phyloP scores from a whole-genome alignment of 2,888 invertebrate genomes.

The Noctuana brunneofusca region DNA sequence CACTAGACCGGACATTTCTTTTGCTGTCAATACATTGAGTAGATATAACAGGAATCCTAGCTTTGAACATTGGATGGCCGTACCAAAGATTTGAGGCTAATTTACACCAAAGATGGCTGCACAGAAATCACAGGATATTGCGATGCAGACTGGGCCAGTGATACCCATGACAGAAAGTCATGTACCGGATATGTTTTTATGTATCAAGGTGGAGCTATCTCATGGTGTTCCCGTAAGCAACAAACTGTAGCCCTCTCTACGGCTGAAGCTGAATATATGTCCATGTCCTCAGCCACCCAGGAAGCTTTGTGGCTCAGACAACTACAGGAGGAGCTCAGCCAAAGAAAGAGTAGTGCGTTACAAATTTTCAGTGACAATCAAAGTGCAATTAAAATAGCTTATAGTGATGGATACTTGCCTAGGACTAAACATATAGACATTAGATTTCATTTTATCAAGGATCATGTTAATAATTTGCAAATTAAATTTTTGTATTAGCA shows the following conservation, averaged over 20 bases:
- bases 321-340: slow-evolving; percentile 38
- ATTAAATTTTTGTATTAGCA: not conserved
- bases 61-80: slow-evolving; percentile 11
- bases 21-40: not conserved
- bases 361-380: slow-evolving; percentile 5
- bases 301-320: slow-evolving; percentile 37
- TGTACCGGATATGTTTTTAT: slow-evolving; percentile 44
- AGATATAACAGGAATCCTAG: slow-evolving; percentile 2
- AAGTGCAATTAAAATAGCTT: slow-evolving; percentile 41
- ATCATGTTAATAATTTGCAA: not conserved
- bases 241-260: slow-evolving; percentile 42
- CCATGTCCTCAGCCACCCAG: slow-evolving; percentile 39
- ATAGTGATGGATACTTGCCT: slow-evolving; percentile 41
- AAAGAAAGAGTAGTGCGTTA: not conserved
- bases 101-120: slow-evolving; percentile 11
- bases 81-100: slow-evolving; percentile 34
- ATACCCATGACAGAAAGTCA: slow-evolving; percentile 39
- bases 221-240: slow-evolving; percentile 40
- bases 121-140: slow-evolving; percentile 35
- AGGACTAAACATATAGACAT: slow-evolving; percentile 38
- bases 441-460: slow-evolving; percentile 16
- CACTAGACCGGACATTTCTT: slow-evolving; percentile 11
- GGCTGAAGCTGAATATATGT: slow-evolving; percentile 32
- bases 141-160: slow-evolving; percentile 46
- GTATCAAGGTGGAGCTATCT: slow-evolving; percentile 41